Percentiles rank a stretch among this genome's conserved stretches.
Conservation (phyloP, 2,888 invertebrate species). For the Coremacera marginata region DNA sequence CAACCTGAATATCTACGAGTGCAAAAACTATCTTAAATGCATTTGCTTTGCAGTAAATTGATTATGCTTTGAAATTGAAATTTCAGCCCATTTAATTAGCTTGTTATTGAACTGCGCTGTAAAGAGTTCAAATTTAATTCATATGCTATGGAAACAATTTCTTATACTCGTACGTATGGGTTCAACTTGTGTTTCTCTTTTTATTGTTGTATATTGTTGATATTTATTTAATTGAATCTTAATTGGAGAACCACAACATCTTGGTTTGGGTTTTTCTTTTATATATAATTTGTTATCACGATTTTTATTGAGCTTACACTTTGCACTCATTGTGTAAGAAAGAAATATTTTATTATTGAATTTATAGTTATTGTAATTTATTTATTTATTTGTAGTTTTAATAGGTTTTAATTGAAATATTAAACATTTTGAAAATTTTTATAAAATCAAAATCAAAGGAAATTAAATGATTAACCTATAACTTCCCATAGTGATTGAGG, state of each 20-base stretch:
- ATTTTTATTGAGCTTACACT: no score
- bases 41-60: neutral
- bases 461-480: no score
- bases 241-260: neutral
- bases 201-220: neutral
- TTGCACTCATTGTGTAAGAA: no score
- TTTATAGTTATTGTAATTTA: no score
- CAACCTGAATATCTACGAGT: no score
- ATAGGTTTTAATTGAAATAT: no score
- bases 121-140: slow-evolving; percentile 1
- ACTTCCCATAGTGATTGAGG: no score
- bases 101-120: neutral
- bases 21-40: neutral
- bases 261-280: neutral
- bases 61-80: slow-evolving; percentile 16
- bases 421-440: no score
- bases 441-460: no score
- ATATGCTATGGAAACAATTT: neutral
- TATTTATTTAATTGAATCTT: neutral
- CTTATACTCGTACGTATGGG: neutral
- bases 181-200: neutral
- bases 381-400: no score
- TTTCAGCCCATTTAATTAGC: neutral
- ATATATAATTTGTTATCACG: no score
- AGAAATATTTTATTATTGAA: no score